These are phyloP conservation scores for Stenopsyche tienmushanensis DNA, from an alignment of 1,140 invertebrate species.

Conservation along the genomic window DNA sequence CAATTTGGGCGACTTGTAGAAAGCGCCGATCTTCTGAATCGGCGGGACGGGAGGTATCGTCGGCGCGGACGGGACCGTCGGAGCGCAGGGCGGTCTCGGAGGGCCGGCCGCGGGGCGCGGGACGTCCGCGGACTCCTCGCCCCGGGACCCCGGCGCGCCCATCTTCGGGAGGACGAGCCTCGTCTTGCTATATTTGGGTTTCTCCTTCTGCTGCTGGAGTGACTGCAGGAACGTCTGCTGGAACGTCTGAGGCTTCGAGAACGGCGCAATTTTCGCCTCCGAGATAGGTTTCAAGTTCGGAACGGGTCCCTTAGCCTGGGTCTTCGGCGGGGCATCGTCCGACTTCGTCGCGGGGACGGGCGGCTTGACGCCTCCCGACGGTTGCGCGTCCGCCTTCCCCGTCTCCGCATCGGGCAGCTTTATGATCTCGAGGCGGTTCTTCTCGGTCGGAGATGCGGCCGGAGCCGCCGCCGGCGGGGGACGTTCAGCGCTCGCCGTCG, in stretches of 20 bases:
- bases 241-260: constrained; percentile 52
- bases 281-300: constrained; percentile 56
- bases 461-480: constrained; percentile 8
- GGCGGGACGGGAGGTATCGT: constrained; percentile 25
- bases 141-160: constrained; percentile 47
- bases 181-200: constrained; percentile 52
- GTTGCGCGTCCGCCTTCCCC: constrained; percentile 46
- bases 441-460: constrained; percentile 54
- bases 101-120: background rate
- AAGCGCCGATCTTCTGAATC: constrained; percentile 23
- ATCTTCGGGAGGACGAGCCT: constrained; percentile 53
- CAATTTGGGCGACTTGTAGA: constrained; percentile 42
- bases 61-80: background rate
- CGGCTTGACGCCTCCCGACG: constrained; percentile 44
- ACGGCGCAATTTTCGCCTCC: constrained; percentile 52
- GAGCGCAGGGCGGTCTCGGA: background rate
- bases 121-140: constrained; percentile 43
- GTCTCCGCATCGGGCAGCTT: constrained; percentile 56
- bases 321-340: constrained; percentile 40
- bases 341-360: constrained; percentile 39
- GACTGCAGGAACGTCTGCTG: constrained; percentile 57
- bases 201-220: constrained; percentile 50
- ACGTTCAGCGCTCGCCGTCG: constrained; percentile 14
- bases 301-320: constrained; percentile 52
- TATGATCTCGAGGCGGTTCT: constrained; percentile 62